Evolutionary conservation across 92 coral and sea anemone species (phyloP).

Genomic region (Actinostola sp.): DNA sequence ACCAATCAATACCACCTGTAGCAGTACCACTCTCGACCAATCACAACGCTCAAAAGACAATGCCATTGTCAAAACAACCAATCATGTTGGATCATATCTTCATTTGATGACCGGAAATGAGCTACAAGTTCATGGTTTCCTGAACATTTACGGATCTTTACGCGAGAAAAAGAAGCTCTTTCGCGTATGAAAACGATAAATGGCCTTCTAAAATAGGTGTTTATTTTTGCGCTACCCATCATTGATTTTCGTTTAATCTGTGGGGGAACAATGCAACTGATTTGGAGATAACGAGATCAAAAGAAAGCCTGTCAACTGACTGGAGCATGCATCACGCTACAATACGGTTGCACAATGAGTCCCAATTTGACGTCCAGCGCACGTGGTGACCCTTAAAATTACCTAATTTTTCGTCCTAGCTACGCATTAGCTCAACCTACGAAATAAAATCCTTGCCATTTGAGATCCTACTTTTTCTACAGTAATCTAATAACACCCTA

Average conservation of each 20-base stretch:
- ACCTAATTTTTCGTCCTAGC: background rate
- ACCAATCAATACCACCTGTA: slow-evolving; percentile 52
- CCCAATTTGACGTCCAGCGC: background rate
- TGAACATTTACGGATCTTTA: slow-evolving; percentile 22
- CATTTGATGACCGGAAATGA: slow-evolving; percentile 46
- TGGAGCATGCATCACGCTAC: background rate
- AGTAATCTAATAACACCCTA: too few relatives aligned
- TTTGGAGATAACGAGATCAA: background rate
- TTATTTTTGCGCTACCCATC: background rate
- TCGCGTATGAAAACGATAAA: slow-evolving; percentile 8
- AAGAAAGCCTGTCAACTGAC: background rate
- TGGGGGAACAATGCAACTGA: background rate
- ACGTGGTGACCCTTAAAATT: background rate
- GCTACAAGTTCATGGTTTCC: slow-evolving; percentile 37
- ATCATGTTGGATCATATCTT: slow-evolving; percentile 14
- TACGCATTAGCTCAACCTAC: too few relatives aligned
- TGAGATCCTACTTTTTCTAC: too few relatives aligned
- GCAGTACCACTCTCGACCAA: slow-evolving; percentile 37
- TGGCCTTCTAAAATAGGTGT: slow-evolving; percentile 1
- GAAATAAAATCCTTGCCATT: too few relatives aligned
- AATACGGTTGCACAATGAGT: too few relatives aligned
- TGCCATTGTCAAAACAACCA: slow-evolving; percentile 37
- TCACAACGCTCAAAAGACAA: slow-evolving; percentile 31
- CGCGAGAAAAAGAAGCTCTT: background rate
- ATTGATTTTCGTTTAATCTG: background rate